A percentile compares a stretch with the other conserved stretches of the same genome.
Evolutionary conservation across 2,888 invertebrate genomes (phyloP).

Genomic region (Pyrgus malvae): DNA sequence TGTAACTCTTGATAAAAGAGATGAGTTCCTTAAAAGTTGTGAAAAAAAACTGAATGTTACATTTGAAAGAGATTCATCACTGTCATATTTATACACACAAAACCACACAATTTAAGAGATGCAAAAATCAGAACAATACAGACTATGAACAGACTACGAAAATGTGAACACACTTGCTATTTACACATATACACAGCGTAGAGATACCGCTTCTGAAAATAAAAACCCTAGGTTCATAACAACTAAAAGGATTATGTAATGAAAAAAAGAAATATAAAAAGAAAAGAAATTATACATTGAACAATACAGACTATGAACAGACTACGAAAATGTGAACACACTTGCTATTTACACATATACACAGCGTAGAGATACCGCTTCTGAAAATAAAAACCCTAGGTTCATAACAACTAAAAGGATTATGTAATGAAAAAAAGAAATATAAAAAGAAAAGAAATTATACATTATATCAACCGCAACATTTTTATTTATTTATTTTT

Average conservation of each 20-base stretch:
- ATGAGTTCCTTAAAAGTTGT: too few species aligned
- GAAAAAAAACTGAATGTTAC: too few species aligned
- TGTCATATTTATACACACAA: background rate
- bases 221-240: background rate
- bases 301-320: background rate
- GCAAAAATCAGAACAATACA: conserved; percentile 4
- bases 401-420: too few species aligned
- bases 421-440: too few species aligned
- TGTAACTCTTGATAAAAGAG: too few species aligned
- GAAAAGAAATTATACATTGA: too few species aligned
- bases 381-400: background rate
- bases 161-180: conserved; percentile 2
- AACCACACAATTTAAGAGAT: conserved; percentile 5
- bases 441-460: too few species aligned
- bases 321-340: conserved; percentile 1
- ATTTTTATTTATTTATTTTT: too few species aligned
- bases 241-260: too few species aligned
- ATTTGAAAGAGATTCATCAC: background rate
- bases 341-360: background rate
- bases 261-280: too few species aligned
- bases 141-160: conserved; percentile 1
- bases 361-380: background rate
- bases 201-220: background rate
- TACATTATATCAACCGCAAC: too few species aligned
- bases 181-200: background rate